Evolutionary conservation across 2,888 invertebrate genomes (phyloP), one percentile per base, ranked within the genome.

Genomic region (Acleris emargana): DNA sequence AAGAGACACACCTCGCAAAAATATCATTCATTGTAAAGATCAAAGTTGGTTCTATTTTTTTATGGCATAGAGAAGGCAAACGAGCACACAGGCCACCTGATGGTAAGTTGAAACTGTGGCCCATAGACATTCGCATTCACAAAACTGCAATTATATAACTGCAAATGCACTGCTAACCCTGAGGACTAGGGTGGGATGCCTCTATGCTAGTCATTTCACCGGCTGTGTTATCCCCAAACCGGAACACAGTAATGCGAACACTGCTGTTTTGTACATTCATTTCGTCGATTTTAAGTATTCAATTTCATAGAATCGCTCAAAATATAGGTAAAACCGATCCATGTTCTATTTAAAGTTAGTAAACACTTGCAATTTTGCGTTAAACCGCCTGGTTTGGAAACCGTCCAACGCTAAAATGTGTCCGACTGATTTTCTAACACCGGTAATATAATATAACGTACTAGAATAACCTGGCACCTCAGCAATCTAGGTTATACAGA

Each of bases 361-460:
- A 51, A 61, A 61, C 61, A 67, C 67, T 66, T 55, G 68, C 66
- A 68, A 68, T 69, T 71, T 72, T 50, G 52, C 61, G 58, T 51
- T 47, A 69, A 70, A 57, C 64, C 63, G 64, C 68, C 66, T 25
- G 20, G 66, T 63, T 69, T 72, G 71, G 71, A 62, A n/a, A 20
- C 16, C 16, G 11, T 67, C 71, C 71, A 71, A 68, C 57, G 58
- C 9, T 67, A 54, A 68, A 69, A 64, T 64, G 62, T 59, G 58
- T 53, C 63, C 52, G 49, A 63, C 52, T 60, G 61, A 55, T 60
- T 60, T 67, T 42, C 50, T 60, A 67, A 62, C 45, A 54, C 59
- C 62, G 51, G 63, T 61, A 66, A 68, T 61, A 62, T 58, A 18
- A 47, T 59, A 54, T 63, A 32, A 52, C 17, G 17, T 51, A 22